Base-by-base conservation (phyloP, 2,888 invertebrate species). In the Netelia inedita region DNA sequence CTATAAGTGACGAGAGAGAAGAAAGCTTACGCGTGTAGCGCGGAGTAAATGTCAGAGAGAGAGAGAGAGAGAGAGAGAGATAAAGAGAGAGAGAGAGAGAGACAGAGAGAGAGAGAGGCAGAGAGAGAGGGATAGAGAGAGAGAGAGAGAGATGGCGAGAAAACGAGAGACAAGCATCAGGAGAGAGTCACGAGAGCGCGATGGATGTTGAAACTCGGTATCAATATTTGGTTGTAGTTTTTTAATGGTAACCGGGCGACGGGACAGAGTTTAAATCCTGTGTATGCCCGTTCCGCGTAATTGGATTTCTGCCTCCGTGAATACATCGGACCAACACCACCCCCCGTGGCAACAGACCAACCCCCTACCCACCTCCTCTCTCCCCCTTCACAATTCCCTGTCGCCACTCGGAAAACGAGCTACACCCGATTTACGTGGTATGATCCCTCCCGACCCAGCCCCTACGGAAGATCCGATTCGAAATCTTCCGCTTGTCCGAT, bases 211-310 rank as follows among this genome's bases (percentile, higher is more conserved):
- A 81, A 86, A 87, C 86, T 87, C 86, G 83, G 80, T 88, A 89
- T 90, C 90, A 91, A 91, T 91, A 90, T 91, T 92, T 90, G 90
- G 88, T 87, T 89, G 87, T 88, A 89, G 88, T 90, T 91, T 89
- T 90, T 90, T 88, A 87, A 87, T 86, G 87, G 86, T 87, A 89
- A 88, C 87, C 89, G 87, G 89, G 88, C 86, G 86, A 88, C 78
- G 74, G 50, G 53, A 89, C 88, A 87, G 88, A 89, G 88, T 89
- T 89, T 90, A 89, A 89, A 90, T 89, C 89, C 89, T 88, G 85
- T 90, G 88, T 89, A 89, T 90, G 88, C 88, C 80, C 87, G 84
- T 88, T 88, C 88, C 86, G 86, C 88, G 87, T 91, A 91, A 91
- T 91, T 91, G 90, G 89, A 91, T 91, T 91, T 91, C 87, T 88